Evolutionary conservation across 1,140 invertebrate species (phyloP).

Genomic region (Ips typographus): DNA sequence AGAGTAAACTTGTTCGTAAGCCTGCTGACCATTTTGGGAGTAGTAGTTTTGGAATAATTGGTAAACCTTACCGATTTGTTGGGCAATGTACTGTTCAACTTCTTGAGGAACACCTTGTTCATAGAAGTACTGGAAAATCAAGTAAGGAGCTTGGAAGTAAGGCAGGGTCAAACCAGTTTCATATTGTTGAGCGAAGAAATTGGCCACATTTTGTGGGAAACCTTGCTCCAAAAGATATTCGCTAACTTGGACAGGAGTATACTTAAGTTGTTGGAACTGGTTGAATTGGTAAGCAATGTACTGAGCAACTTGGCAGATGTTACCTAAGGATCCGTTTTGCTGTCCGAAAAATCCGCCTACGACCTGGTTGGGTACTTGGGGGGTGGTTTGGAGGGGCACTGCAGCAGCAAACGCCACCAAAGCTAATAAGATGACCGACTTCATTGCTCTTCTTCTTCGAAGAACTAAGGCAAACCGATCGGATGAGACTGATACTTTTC

Average conservation of each 20-base stretch:
- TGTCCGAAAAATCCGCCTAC: conserved; percentile 9
- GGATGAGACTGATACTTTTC: conserved; percentile 19
- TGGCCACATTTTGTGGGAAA: conserved; percentile 12
- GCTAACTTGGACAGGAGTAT: conserved; percentile 9
- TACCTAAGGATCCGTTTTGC: conserved; percentile 16
- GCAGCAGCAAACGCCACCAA: conserved; percentile 23
- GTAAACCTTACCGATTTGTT: conserved; percentile 15
- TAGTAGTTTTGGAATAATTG: conserved; percentile 9
- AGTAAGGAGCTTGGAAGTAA: conserved; percentile 18
- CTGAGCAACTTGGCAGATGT: conserved; percentile 14
- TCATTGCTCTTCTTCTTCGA: conserved; percentile 20
- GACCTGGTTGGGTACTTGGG: not conserved
- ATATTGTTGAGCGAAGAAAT: conserved; percentile 20
- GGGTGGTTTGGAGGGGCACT: conserved; percentile 4
- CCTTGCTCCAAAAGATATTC: conserved; percentile 10
- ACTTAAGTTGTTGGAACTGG: conserved; percentile 18
- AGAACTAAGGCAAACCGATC: conserved; percentile 10
- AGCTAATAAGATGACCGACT: conserved; percentile 23
- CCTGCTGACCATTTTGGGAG: conserved; percentile 5
- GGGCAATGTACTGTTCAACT: conserved; percentile 14
- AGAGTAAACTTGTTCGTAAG: conserved; percentile 1
- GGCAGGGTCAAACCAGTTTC: conserved; percentile 9
- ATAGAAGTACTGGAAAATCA: conserved; percentile 24
- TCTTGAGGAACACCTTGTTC: conserved; percentile 11
- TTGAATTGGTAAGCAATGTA: conserved; percentile 23